These are phyloP conservation scores for Octodonta nipae DNA, from an alignment of 2,888 invertebrate genomes.

Conservation along the genomic window DNA sequence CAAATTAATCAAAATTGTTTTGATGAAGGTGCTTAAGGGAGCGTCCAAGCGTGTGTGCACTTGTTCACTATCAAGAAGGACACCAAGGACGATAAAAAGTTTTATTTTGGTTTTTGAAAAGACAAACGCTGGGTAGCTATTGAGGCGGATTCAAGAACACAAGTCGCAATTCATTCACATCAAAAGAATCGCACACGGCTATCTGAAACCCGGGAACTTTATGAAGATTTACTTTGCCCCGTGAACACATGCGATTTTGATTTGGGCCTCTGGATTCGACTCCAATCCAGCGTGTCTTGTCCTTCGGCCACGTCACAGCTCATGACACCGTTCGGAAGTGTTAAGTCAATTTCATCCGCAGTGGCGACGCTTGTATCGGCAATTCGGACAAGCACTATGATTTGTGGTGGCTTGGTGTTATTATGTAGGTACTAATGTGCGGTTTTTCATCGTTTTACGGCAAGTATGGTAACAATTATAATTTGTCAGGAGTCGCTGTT, in stretches of 20 bases:
- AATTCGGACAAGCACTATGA: slow-evolving; percentile 88
- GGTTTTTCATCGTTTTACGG: slow-evolving; percentile 98
- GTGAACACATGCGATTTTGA: slow-evolving; percentile 98
- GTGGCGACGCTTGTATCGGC: slow-evolving; percentile 89
- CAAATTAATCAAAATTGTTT: slow-evolving; percentile 84
- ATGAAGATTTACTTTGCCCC: slow-evolving; percentile 76
- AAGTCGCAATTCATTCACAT: slow-evolving; percentile 87
- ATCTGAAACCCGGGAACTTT: slow-evolving; percentile 97
- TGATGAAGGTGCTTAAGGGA: slow-evolving; percentile 93
- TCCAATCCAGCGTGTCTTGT: slow-evolving; percentile 69
- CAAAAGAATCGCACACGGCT: slow-evolving; percentile 85
- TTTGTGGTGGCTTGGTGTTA: slow-evolving; percentile 93
- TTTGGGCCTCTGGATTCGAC: slow-evolving; percentile 87
- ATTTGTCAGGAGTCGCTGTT: slow-evolving; percentile 90
- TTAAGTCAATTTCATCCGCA: slow-evolving; percentile 86
- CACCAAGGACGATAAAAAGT: slow-evolving; percentile 93
- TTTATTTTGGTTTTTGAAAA: slow-evolving; percentile 97
- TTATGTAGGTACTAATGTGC: slow-evolving; percentile 87
- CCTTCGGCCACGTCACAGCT: slow-evolving; percentile 88
- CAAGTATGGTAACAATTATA: slow-evolving; percentile 87
- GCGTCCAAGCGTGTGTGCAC: slow-evolving; percentile 86
- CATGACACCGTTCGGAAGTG: slow-evolving; percentile 84
- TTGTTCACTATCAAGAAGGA: slow-evolving; percentile 84
- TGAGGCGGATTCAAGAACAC: slow-evolving; percentile 85
- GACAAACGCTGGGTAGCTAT: slow-evolving; percentile 86